Conservation (phyloP, 2,113 vertebrate species). For the Globicephala melas region DNA sequence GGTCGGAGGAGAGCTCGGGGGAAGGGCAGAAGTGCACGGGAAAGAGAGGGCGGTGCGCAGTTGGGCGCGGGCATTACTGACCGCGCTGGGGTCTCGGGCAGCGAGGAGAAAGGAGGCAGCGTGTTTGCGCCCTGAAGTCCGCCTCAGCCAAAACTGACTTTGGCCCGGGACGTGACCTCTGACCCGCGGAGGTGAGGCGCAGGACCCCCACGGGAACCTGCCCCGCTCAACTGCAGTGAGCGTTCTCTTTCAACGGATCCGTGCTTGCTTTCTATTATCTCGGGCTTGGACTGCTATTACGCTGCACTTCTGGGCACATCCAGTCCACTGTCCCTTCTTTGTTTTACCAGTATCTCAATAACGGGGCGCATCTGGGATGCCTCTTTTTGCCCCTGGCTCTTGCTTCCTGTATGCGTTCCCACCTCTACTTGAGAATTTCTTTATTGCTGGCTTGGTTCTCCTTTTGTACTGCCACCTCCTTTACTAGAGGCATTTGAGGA, state of each 20-base stretch:
- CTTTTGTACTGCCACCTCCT: not conserved
- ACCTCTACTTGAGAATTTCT: not conserved
- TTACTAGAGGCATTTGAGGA: not conserved
- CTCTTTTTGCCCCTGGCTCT: not conserved
- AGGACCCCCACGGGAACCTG: rapidly evolving
- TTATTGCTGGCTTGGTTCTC: not conserved
- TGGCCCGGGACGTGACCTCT: not conserved
- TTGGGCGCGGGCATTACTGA: rapidly evolving
- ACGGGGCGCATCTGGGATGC: not conserved
- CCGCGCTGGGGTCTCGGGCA: rapidly evolving
- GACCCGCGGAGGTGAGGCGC: not conserved
- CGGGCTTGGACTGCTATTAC: rapidly evolving
- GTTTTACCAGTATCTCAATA: not conserved
- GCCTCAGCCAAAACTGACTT: not conserved
- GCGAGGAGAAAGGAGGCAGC: not conserved
- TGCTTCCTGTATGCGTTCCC: not conserved
- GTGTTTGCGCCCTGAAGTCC: not conserved
- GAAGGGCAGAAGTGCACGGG: rapidly evolving
- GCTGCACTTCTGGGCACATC: rapidly evolving
- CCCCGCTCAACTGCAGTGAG: rapidly evolving
- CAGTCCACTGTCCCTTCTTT: rapidly evolving
- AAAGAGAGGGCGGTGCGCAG: rapidly evolving
- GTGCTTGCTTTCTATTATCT: too few species aligned
- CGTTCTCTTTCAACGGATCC: rapidly evolving
- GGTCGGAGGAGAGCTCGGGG: rapidly evolving